Base-by-base conservation (phyloP, 2,797 vertebrate genomes). In the Sebastes vulpes region DNA sequence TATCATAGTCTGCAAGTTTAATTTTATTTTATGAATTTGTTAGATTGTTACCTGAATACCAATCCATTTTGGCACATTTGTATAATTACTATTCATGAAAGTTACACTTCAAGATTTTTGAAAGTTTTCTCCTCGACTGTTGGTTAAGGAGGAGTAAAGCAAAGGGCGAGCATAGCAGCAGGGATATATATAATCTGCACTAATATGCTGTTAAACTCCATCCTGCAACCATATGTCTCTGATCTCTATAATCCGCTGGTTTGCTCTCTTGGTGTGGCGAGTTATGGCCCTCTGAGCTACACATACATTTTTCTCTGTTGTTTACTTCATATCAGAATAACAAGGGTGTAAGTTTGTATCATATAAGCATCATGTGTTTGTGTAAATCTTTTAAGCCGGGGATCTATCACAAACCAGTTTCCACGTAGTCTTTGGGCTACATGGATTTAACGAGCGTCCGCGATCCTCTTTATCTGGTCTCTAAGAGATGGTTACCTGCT, bases 161-260 rank as follows among this genome's bases (percentile, higher is more conserved):
- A 65, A 54, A 28, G 18, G 7, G 42, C 8, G 2, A n/a, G 10
- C 32, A 54, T 10, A 65, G 61, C 6, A 56, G 3, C 5, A 26
- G 21, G 23, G 63, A 57, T 4, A 42, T 4, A 42, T 69, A 9
- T 58, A 21, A 74, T 71, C 60, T 53, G 53, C n/a, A 46, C 42
- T 38, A 38, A 65, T 16, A 20, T 64, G 65, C 14, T 18, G 3
- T 56, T 52, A 5, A 52, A 3, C 28, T 75, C 42, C 50, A 50
- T 71, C 52, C 56, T 66, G 26, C 70, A 52, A 16, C 26, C 48
- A 21, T 56, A 16, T 46, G 31, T 25, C 23, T 71, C 38, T 76
- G 64, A 78, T 83, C 60, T 48, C 18, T 31, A 12, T 69, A 75
- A 89, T 72, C 74, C 65, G 12, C 65, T 9, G 16, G 12, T 38